These are phyloP conservation scores for Rotaria macrura DNA, from an alignment of 2,888 invertebrate genomes.

Conservation along the genomic window DNA sequence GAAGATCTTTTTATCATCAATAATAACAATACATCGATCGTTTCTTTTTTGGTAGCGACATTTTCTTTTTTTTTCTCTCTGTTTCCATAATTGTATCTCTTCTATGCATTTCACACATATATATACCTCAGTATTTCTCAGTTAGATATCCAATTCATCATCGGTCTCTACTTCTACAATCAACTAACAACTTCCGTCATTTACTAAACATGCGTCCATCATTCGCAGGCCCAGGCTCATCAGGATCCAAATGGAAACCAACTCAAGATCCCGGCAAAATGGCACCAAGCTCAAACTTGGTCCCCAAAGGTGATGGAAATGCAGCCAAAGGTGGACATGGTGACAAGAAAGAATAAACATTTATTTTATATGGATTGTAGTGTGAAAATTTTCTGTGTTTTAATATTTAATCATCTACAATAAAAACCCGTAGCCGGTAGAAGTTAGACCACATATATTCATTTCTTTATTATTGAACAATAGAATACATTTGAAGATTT, in stretches of 20 bases:
- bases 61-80: not conserved
- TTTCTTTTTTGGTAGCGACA: not conserved
- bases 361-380: not conserved
- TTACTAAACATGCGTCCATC: not conserved
- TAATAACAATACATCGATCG: not conserved
- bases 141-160: not conserved
- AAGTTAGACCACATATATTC: too few relatives aligned
- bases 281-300: not conserved
- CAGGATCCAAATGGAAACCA: not conserved
- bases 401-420: not conserved
- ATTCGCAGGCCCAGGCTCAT: not conserved
- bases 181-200: too few relatives aligned
- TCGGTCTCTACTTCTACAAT: too few relatives aligned
- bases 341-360: not conserved
- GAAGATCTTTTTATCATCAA: not conserved
- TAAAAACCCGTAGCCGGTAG: too few relatives aligned
- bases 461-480: too few relatives aligned
- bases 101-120: not conserved
- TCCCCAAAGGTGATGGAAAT: not conserved
- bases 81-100: not conserved
- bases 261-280: conserved; percentile 5
- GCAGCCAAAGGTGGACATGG: not conserved
- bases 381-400: not conserved
- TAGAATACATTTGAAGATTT: too few relatives aligned
- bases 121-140: not conserved